Evolutionary conservation across 2,888 invertebrate species (phyloP).

Genomic region (Phalera bucephala): DNA sequence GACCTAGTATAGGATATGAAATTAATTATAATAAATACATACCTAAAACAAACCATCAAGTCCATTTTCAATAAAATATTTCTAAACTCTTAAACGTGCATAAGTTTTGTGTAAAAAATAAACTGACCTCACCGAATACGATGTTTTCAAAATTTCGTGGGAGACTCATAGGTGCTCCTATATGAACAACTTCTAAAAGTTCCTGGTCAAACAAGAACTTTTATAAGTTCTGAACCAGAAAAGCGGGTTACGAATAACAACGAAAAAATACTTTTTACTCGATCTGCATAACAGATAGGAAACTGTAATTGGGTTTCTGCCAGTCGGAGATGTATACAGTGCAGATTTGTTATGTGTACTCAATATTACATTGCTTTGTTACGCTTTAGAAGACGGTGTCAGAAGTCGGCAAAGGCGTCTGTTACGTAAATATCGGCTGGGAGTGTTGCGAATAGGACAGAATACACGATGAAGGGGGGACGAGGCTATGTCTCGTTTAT

Average conservation of each 20-base stretch:
- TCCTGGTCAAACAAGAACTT: too few relatives aligned
- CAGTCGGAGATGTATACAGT: constrained; percentile 38
- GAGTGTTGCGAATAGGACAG: constrained; percentile 77
- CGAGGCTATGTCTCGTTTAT: constrained; percentile 59
- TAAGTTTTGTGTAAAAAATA: too few relatives aligned
- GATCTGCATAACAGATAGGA: constrained; percentile 28
- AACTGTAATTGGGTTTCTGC: constrained; percentile 48
- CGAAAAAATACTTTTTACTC: constrained; percentile 11
- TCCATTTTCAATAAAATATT: too few relatives aligned
- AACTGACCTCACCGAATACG: too few relatives aligned
- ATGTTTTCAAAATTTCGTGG: too few relatives aligned
- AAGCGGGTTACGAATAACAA: constrained; percentile 3
- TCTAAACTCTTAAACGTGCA: too few relatives aligned
- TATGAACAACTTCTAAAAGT: too few relatives aligned
- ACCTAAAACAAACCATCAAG: too few relatives aligned
- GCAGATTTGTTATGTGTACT: constrained; percentile 55
- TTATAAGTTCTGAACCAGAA: too few relatives aligned
- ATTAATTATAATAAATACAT: too few relatives aligned
- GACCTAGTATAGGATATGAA: too few relatives aligned
- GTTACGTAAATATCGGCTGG: constrained; percentile 78
- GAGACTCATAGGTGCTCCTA: too few relatives aligned
- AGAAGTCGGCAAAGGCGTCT: constrained; percentile 71
- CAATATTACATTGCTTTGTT: constrained; percentile 52
- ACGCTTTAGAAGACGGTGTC: constrained; percentile 62
- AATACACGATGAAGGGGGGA: constrained; percentile 76